phyloP scores from a whole-genome alignment of 2,888 invertebrate species.

The Pandemis heparana region DNA sequence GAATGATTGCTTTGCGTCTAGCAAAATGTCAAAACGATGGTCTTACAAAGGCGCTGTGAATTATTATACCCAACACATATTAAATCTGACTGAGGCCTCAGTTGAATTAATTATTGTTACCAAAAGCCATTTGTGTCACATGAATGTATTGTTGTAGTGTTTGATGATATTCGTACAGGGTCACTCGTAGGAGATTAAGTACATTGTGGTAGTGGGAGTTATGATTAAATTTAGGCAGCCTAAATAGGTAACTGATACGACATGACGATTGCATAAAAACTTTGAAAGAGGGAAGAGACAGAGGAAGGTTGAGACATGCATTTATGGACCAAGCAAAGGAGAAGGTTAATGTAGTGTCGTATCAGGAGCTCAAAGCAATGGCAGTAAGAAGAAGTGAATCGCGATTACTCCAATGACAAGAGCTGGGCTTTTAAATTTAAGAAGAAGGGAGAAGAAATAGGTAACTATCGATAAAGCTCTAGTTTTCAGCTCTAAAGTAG shows the following conservation, averaged over 20 bases:
- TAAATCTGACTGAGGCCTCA: conserved; percentile 34
- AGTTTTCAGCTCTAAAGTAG: too few relatives aligned
- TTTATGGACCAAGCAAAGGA: too few relatives aligned
- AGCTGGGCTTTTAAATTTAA: too few relatives aligned
- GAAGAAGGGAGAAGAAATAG: too few relatives aligned
- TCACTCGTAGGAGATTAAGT: not conserved
- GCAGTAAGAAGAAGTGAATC: too few relatives aligned
- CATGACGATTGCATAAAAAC: too few relatives aligned
- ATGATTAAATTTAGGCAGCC: not conserved
- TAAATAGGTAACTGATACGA: not conserved
- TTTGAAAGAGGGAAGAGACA: too few relatives aligned
- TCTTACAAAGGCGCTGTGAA: conserved; percentile 30
- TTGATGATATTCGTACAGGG: conserved; percentile 1
- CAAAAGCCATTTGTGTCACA: conserved; percentile 33
- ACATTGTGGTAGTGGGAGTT: not conserved
- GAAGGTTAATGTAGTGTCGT: too few relatives aligned
- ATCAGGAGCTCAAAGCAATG: too few relatives aligned
- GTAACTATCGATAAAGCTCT: too few relatives aligned
- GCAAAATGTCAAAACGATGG: conserved; percentile 35
- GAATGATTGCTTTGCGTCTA: conserved; percentile 35
- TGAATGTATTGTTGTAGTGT: conserved; percentile 25
- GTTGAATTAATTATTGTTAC: conserved; percentile 39
- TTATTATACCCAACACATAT: conserved; percentile 40
- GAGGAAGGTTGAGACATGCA: too few relatives aligned
- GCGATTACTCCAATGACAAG: too few relatives aligned